Conservation (phyloP, 2,113 vertebrate genomes). For the Candoia aspera region DNA sequence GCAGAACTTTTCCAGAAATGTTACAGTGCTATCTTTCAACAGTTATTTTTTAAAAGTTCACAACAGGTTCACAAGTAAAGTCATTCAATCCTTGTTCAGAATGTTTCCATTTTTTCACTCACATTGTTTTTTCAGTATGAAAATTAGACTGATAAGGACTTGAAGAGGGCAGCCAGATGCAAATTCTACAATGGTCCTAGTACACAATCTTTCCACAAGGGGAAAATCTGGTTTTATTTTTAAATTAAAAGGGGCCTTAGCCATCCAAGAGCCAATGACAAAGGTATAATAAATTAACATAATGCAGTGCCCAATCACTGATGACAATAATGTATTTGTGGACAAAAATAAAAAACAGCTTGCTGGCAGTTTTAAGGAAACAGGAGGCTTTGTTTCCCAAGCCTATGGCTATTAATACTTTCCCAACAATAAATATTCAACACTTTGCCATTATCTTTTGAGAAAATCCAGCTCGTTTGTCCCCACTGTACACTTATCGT, state of each 20-base stretch:
- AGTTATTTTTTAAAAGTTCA: background rate
- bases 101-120: background rate
- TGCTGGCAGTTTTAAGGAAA: background rate
- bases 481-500: background rate
- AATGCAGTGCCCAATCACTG: background rate
- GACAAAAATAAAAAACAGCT: background rate
- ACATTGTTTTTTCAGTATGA: too few species aligned
- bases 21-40: background rate
- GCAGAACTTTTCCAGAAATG: background rate
- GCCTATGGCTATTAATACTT: background rate
- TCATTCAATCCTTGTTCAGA: background rate
- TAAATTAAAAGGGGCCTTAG: background rate
- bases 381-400: background rate
- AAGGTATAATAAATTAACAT: background rate
- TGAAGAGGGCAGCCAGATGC: background rate
- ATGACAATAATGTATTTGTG: background rate
- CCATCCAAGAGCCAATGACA: background rate
- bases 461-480: background rate
- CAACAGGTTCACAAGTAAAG: background rate
- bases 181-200: background rate
- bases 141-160: too few species aligned
- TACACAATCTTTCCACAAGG: background rate
- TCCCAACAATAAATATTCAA: background rate
- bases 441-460: background rate
- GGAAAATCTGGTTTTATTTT: background rate